These are phyloP conservation scores for Gadopsis bispinosus DNA, from an alignment of 2,797 vertebrate species.

Conservation along the genomic window DNA sequence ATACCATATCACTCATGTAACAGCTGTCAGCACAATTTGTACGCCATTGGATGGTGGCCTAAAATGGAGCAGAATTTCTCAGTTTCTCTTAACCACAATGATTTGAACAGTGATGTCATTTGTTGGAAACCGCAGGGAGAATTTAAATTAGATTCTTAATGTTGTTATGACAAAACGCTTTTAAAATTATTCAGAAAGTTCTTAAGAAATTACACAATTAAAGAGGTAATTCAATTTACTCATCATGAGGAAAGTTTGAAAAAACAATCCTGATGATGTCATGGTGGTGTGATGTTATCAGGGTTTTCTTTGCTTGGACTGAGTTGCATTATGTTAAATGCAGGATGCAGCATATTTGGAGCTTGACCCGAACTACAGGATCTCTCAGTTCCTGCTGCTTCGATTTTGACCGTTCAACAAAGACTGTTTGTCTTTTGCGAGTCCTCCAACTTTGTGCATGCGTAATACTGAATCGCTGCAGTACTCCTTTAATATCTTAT, in stretches of 20 bases:
- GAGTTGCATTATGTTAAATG: neutral
- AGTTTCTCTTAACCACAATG: neutral
- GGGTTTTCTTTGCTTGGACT: neutral
- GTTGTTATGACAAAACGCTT: too few species aligned
- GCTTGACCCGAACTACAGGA: neutral
- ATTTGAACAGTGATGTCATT: neutral
- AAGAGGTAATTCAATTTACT: too few species aligned
- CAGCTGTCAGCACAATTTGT: neutral
- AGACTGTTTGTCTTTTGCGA: too few species aligned
- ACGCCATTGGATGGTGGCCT: neutral
- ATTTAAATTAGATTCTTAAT: too few species aligned
- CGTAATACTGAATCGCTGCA: too few species aligned
- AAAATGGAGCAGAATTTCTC: neutral
- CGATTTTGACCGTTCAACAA: neutral
- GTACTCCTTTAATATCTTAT: too few species aligned
- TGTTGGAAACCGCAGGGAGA: neutral
- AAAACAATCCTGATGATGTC: too few species aligned
- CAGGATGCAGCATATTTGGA: neutral
- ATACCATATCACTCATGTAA: constrained; percentile 2
- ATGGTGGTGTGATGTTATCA: neutral
- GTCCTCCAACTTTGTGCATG: too few species aligned
- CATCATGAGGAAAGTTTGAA: too few species aligned
- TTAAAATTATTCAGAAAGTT: too few species aligned
- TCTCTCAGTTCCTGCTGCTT: neutral
- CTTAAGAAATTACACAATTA: too few species aligned